Percentiles rank a stretch among this genome's conserved stretches.
phyloP scores from a whole-genome alignment of 1,140 invertebrate genomes.

The Reticulitermes speratus region DNA sequence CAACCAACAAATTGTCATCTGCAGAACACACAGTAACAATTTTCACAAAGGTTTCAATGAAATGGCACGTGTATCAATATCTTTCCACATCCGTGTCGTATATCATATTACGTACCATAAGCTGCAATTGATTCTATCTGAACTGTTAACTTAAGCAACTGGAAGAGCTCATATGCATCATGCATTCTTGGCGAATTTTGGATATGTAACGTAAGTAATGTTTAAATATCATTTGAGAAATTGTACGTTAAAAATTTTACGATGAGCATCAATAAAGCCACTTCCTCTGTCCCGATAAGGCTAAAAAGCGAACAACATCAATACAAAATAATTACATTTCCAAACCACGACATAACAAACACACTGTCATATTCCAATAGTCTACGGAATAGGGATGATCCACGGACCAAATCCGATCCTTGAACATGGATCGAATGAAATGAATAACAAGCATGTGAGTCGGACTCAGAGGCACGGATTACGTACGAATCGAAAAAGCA shows the following conservation, averaged over 20 bases:
- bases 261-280: neutral
- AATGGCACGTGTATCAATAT: neutral
- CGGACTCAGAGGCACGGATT: too few species aligned
- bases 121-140: constrained; percentile 90
- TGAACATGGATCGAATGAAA: too few species aligned
- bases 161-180: constrained; percentile 78
- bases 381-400: too few species aligned
- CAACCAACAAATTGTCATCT: constrained; percentile 91
- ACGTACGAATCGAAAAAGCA: too few species aligned
- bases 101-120: constrained; percentile 66
- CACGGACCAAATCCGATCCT: too few species aligned
- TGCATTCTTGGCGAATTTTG: constrained; percentile 48
- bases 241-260: neutral
- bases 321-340: neutral
- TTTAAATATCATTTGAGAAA: constrained; percentile 23
- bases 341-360: too few species aligned
- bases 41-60: neutral
- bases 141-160: constrained; percentile 79
- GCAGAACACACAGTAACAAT: constrained; percentile 42
- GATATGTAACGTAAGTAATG: neutral
- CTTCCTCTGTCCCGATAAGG: neutral
- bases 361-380: too few species aligned
- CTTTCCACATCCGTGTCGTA: neutral
- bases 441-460: too few species aligned
- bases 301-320: neutral